These are phyloP conservation scores for Carassius auratus DNA, from an alignment of 2,113 vertebrate genomes.

Conservation along the genomic window DNA sequence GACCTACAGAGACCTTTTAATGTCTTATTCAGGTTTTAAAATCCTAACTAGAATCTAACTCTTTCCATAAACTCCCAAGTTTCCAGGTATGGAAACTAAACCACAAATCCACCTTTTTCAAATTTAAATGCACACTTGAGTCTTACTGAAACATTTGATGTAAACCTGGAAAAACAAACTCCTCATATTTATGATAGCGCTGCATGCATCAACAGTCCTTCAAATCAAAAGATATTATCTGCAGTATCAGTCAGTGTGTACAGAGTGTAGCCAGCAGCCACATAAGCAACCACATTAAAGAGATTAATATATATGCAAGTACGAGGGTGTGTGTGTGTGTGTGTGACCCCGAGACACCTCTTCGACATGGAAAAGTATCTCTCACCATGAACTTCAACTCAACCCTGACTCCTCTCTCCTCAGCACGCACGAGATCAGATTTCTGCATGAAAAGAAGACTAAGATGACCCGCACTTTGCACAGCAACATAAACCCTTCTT, in stretches of 20 bases:
- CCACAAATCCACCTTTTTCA: neutral
- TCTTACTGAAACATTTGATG: conserved; percentile 1
- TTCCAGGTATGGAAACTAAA: neutral
- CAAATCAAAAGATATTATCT: neutral
- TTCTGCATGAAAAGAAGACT: conserved; percentile 52
- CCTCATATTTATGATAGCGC: neutral
- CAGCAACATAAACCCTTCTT: conserved; percentile 25
- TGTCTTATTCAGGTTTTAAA: neutral
- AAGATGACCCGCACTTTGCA: conserved; percentile 22
- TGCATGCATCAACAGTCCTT: neutral
- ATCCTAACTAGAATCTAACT: no score
- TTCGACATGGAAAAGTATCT: conserved; percentile 38
- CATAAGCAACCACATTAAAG: conserved; percentile 13
- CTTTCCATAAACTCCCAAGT: neutral
- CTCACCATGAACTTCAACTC: conserved; percentile 59
- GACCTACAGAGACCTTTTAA: neutral
- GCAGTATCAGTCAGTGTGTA: neutral
- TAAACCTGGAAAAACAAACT: conserved; percentile 1
- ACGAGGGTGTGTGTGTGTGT: conserved; percentile 23
- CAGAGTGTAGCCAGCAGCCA: conserved; percentile 18
- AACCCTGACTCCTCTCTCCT: conserved; percentile 56
- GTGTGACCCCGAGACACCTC: conserved; percentile 42
- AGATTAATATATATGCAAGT: neutral
- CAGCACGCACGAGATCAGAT: conserved; percentile 55
- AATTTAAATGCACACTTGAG: neutral